phyloP scores from a whole-genome alignment of 2,888 invertebrate genomes.

The Spicauda simplicius region DNA sequence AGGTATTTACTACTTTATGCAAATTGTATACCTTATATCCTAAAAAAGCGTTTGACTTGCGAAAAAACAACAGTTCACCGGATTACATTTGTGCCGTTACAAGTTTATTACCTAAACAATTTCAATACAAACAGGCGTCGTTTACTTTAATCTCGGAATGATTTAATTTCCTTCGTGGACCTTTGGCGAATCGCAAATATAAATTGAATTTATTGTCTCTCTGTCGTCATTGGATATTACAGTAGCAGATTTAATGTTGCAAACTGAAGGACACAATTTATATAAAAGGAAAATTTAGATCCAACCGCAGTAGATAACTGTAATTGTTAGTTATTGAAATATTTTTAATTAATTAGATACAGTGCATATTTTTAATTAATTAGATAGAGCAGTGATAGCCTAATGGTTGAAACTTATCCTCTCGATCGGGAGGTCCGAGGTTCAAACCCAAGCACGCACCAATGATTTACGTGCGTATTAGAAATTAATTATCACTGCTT shows the following conservation, averaged over 20 bases:
- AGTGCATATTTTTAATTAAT: too few relatives aligned
- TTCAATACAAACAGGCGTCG: slow-evolving; percentile 34
- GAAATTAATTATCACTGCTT: too few relatives aligned
- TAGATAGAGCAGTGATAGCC: too few relatives aligned
- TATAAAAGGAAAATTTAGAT: slow-evolving; percentile 24
- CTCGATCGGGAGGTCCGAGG: too few relatives aligned
- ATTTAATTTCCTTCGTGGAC: slow-evolving; percentile 36
- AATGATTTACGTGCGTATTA: too few relatives aligned
- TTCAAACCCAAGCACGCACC: too few relatives aligned
- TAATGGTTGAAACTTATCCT: too few relatives aligned
- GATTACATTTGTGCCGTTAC: slow-evolving; percentile 16
- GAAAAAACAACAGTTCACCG: slow-evolving; percentile 5
- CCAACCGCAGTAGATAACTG: background rate
- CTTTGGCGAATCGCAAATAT: slow-evolving; percentile 35
- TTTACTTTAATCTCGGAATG: slow-evolving; percentile 37
- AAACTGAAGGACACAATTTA: slow-evolving; percentile 30
- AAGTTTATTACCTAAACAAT: slow-evolving; percentile 30
- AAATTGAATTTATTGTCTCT: slow-evolving; percentile 38
- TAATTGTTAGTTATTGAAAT: background rate
- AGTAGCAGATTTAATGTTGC: slow-evolving; percentile 36
- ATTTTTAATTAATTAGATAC: background rate
- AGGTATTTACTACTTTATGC: too few relatives aligned
- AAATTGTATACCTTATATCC: background rate
- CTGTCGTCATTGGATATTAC: slow-evolving; percentile 35
- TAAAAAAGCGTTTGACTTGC: background rate